Percentiles rank a stretch among this genome's conserved stretches.
phyloP scores from a whole-genome alignment of 2,113 vertebrate genomes.

The Oreocharis arfaki region DNA sequence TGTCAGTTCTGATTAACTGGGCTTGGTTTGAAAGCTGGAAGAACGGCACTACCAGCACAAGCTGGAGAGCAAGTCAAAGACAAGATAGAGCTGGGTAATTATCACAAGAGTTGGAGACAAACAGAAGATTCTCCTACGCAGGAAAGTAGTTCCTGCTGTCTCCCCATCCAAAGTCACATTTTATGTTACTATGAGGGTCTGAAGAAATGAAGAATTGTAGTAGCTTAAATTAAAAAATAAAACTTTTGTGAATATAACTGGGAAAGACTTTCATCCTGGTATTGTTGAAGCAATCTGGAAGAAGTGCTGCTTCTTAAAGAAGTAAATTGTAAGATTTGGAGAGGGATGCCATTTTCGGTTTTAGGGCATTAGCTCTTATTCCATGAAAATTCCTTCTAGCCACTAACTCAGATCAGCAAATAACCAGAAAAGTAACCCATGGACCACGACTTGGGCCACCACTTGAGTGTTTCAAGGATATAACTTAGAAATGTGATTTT shows the following conservation, averaged over 20 bases:
- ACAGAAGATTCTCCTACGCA: background rate
- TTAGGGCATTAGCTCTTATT: background rate
- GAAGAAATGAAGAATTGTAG: background rate
- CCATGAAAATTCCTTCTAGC: background rate
- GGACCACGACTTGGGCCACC: background rate
- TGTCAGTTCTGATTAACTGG: background rate
- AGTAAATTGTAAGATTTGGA: background rate
- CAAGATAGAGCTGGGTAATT: background rate
- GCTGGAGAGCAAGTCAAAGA: background rate
- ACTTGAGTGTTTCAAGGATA: background rate
- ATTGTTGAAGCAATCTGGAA: background rate
- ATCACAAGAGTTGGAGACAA: background rate
- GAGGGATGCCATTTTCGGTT: background rate
- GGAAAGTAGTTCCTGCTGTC: background rate
- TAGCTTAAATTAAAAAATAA: background rate
- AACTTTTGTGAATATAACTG: background rate
- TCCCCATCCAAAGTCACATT: background rate
- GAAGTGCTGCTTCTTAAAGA: background rate
- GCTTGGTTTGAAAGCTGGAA: background rate
- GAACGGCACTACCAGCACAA: background rate
- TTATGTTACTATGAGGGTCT: background rate
- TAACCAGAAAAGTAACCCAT: background rate
- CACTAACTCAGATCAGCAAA: background rate
- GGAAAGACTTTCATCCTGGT: background rate
- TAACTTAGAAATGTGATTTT: conserved; percentile 46